Evolutionary conservation across 1,140 invertebrate genomes (phyloP).

Genomic region (Megalopta genalis): DNA sequence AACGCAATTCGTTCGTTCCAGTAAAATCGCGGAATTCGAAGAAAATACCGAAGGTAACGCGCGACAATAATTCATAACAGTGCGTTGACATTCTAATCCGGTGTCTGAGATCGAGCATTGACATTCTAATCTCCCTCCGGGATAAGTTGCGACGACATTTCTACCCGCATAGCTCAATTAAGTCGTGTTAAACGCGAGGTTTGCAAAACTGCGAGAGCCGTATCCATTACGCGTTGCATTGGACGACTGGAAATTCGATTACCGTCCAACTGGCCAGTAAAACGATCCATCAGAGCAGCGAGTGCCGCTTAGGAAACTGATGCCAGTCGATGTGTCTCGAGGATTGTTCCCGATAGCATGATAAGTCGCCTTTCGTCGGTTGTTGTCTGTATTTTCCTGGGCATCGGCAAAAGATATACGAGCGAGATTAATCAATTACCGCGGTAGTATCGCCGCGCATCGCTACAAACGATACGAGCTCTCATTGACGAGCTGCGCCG

Average conservation of each 20-base stretch:
- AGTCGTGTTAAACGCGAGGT: too few relatives aligned
- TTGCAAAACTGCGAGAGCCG: too few relatives aligned
- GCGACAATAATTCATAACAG: not conserved
- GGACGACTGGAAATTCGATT: not conserved
- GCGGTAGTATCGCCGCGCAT: not conserved
- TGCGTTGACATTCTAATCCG: not conserved
- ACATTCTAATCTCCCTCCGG: not conserved
- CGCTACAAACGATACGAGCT: conserved; percentile 13
- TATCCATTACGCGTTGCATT: not conserved
- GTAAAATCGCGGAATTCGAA: too few relatives aligned
- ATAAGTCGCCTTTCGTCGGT: conserved; percentile 5
- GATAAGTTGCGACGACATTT: not conserved
- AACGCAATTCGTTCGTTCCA: too few relatives aligned
- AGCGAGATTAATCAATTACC: conserved; percentile 31
- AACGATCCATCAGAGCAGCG: conserved; percentile 4
- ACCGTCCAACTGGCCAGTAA: not conserved
- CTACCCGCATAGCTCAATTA: not conserved
- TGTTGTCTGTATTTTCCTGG: conserved; percentile 1
- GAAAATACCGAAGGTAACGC: too few relatives aligned
- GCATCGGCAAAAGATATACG: conserved; percentile 6
- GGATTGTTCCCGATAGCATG: conserved; percentile 14
- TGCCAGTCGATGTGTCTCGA: not conserved
- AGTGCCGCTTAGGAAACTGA: conserved; percentile 1
- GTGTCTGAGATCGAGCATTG: not conserved
- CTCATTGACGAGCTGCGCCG: conserved; percentile 4